Percentiles rank a stretch among this genome's conserved stretches.
Conservation (phyloP, 2,888 invertebrate genomes). For the Drosophila kambysellisi region DNA sequence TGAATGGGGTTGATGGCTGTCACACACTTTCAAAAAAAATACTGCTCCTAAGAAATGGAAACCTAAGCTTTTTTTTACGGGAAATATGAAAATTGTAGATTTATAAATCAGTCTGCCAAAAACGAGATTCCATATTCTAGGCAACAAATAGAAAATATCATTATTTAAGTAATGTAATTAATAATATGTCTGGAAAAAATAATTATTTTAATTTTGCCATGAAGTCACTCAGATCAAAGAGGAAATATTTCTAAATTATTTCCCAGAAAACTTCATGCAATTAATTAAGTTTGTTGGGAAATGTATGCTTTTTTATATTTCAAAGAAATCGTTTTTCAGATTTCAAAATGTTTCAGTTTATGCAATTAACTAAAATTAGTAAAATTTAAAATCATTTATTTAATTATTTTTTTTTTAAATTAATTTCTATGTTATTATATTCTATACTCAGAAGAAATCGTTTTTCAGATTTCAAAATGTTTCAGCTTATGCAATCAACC, state of each 20-base stretch:
- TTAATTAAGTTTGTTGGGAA: background rate
- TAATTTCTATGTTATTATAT: background rate
- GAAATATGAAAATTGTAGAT: background rate
- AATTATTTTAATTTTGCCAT: background rate
- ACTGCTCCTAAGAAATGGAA: background rate
- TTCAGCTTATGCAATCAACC: background rate
- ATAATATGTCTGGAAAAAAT: background rate
- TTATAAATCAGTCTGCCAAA: background rate
- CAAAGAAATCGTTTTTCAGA: background rate
- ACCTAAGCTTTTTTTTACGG: background rate
- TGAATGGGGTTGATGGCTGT: constrained; percentile 20
- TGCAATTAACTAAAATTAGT: background rate
- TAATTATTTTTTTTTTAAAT: background rate
- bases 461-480: background rate
- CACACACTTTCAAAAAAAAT: background rate
- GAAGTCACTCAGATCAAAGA: background rate
- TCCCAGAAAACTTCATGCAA: background rate
- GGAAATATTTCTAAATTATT: background rate
- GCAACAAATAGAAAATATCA: background rate
- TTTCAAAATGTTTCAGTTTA: background rate
- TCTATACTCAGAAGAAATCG: too few relatives aligned
- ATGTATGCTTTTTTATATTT: background rate
- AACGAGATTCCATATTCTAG: background rate
- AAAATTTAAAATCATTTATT: background rate
- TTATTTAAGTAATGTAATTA: background rate